Conservation (phyloP, 2,113 vertebrate genomes). For the Protomyctophum bolini region DNA sequence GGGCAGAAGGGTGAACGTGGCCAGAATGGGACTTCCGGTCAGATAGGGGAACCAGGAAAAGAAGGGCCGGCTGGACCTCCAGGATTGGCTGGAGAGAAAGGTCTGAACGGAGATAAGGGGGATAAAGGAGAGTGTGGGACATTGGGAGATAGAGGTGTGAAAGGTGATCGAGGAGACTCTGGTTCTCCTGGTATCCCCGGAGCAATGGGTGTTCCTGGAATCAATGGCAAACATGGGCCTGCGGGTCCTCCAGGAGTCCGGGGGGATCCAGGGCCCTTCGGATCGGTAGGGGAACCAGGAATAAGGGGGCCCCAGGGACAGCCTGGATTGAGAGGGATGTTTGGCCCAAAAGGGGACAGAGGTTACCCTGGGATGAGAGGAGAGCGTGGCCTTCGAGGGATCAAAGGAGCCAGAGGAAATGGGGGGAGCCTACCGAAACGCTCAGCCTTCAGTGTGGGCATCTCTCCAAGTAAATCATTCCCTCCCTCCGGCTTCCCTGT, state of each 20-base stretch:
- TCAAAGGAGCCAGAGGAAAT: constrained; percentile 84
- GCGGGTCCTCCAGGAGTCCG: constrained; percentile 81
- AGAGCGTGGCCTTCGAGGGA: constrained; percentile 81
- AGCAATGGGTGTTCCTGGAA: constrained; percentile 82
- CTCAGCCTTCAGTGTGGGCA: constrained; percentile 91
- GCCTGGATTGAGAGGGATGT: constrained; percentile 80
- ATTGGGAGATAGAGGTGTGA: constrained; percentile 82
- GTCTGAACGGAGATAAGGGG: constrained; percentile 86
- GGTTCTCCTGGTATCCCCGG: constrained; percentile 86
- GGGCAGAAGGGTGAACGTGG: constrained; percentile 87
- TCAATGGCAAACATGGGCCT: constrained; percentile 78
- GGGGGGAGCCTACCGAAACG: constrained; percentile 52
- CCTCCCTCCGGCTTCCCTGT: constrained; percentile 88
- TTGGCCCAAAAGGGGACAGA: constrained; percentile 85
- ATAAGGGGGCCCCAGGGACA: constrained; percentile 76
- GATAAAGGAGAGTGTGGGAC: constrained; percentile 85
- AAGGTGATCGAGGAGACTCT: constrained; percentile 83
- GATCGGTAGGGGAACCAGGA: constrained; percentile 87
- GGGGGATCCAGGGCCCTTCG: constrained; percentile 83
- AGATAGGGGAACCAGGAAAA: constrained; percentile 84
- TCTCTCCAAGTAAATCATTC: constrained; percentile 89
- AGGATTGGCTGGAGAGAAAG: constrained; percentile 76
- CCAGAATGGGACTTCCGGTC: constrained; percentile 87
- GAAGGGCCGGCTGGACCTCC: constrained; percentile 72
- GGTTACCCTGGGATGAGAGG: constrained; percentile 89